Evolutionary conservation across 2,888 invertebrate genomes (phyloP), one percentile per base, ranked within the genome.

Genomic region (Epistrophe grossulariae): DNA sequence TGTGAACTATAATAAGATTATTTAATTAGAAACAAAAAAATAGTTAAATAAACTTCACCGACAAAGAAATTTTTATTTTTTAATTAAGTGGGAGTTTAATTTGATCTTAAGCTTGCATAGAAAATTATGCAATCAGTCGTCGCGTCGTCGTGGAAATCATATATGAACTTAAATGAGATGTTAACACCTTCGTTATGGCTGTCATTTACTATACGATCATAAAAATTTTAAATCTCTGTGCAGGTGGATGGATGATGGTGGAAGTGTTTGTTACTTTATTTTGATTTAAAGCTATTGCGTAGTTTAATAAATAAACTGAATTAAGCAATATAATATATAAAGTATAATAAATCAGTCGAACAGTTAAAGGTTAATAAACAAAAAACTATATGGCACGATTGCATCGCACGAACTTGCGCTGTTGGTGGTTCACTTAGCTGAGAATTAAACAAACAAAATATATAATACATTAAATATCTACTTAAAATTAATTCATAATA

Each of bases 121-220:
- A 60, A 40, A 60, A 40, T 60, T 17, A 40, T 40, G 60, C 38
- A 60, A 60, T n/a, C 19, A 40, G 38, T 40, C 38, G 38, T 17
- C 7, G 35, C 31, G 24, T 24, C 24, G 24, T 31, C 31, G 31
- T 31, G 7, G 35, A 35, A 40, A 19, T 5, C n/a, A 24, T 11
- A n/a, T 9, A 60, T 60, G 19, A 40, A 40, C 19, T 60, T 38
- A 60, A 60, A 40, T 40, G 38, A 60, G 15, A 40, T 60, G 60
- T 40, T 60, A 60, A 60, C 60, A 60, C 60, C 40, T 60, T 60
- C 60, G 5, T 38, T 17, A 19, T 11, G 5, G 40, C 40, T 24
- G 60, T 38, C 60, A 60, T 19, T 60, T 5, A 17, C 24, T 24
- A 24, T 24, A 24, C 3, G 19, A 19, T 40, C 38, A 19, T 19